Conservation (phyloP, 2,888 invertebrate species). For the Aspidiotus destructor region DNA sequence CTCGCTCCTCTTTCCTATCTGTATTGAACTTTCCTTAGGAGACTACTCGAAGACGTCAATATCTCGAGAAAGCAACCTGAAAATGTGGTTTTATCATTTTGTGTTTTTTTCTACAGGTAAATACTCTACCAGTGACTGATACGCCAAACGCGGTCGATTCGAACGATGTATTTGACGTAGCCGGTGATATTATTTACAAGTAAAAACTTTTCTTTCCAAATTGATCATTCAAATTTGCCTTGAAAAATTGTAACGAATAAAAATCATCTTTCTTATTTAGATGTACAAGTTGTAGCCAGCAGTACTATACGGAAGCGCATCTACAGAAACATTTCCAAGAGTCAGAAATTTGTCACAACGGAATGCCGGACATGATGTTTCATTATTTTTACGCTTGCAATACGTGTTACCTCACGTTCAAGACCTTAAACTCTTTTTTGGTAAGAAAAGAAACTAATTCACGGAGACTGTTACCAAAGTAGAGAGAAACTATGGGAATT, state of each 20-base stretch:
- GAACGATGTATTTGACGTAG: no score
- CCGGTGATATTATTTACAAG: slow-evolving; percentile 4
- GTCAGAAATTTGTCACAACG: not conserved
- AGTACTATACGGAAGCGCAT: not conserved
- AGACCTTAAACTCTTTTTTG: slow-evolving; percentile 14
- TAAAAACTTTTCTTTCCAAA: no score
- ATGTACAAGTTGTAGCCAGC: slow-evolving; percentile 9
- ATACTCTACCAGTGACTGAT: not conserved
- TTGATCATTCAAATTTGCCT: no score
- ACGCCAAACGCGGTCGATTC: no score
- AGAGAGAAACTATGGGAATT: no score
- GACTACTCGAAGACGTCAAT: no score
- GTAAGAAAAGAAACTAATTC: not conserved
- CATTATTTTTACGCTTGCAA: slow-evolving; percentile 29
- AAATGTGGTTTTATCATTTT: no score
- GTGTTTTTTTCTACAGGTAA: not conserved
- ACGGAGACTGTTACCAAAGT: no score
- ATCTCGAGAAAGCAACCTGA: no score
- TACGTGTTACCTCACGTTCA: slow-evolving; percentile 22
- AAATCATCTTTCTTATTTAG: not conserved
- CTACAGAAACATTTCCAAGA: slow-evolving; percentile 13
- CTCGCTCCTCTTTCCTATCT: no score
- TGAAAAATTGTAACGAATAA: no score
- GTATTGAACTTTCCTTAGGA: no score
- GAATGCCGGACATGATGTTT: not conserved